Base-by-base conservation (phyloP, 2,113 vertebrate genomes). In the Bombycilla garrulus region DNA sequence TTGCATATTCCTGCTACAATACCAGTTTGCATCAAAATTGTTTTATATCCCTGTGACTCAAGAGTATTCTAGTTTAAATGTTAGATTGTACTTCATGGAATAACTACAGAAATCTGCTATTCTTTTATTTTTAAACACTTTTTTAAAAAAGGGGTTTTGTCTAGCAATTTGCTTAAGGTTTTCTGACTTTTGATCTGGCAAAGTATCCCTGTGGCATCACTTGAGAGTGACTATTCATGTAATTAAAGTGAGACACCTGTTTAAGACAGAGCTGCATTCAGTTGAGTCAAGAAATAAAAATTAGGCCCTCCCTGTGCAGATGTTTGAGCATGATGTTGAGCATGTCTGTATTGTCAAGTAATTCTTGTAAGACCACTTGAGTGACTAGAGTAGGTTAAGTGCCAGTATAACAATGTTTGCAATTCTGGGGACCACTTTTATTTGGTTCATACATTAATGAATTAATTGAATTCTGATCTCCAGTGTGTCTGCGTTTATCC, bases 241-340 rank as follows among this genome's bases (percentile, higher is more conserved):
- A 42, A 81, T 92, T 76, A 71, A 89, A 91, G 42, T 18, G 31
- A 86, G 88, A n/a, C 74, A 92, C 67, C 79, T 93, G 79, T 17
- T 85, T 78, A 48, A 81, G 44, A n/a, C 66, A 91, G 67, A 80
- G 47, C 56, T 86, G 81, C 51, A 16, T 15, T 54, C 47, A 38
- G 8, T 16, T 6, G 61, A 87, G 45, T 38, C 18, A 6, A 72
- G 74, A 70, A 91, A 88, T 40, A 36, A 82, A 87, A 86, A 21
- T 16, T 1, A 35, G 91, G 74, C 47, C 82, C 51, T 64, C 0
- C 0, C 36, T 28, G 62, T 86, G n/a, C 85, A 90, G 90, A 60
- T 64, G 79, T 77, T 80, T 20, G 70, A 58, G 80, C 28, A 21
- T 0, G 81, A 83, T 51, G 78, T 82, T 81, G 28, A 94, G 24